Percentiles rank a stretch among this genome's conserved stretches.
These are phyloP conservation scores for Sylvilagus floridanus DNA, from an alignment of 2,797 vertebrate genomes.

Conservation along the genomic window DNA sequence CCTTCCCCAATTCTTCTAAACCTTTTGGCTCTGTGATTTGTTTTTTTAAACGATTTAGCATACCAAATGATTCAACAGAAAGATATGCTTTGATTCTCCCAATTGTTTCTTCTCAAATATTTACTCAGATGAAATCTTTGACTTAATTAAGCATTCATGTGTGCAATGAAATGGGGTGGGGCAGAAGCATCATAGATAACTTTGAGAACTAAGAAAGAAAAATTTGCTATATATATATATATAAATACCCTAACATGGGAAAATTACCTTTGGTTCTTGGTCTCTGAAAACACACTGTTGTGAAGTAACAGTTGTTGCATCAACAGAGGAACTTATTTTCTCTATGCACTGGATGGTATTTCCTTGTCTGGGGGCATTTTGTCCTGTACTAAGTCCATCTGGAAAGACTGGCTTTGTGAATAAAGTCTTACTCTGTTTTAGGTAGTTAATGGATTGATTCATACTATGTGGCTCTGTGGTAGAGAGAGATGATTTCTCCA, in stretches of 20 bases:
- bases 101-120: slow-evolving; percentile 58
- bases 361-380: slow-evolving; percentile 76
- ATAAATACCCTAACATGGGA: slow-evolving; percentile 71
- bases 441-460: slow-evolving; percentile 67
- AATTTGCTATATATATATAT: slow-evolving; percentile 68
- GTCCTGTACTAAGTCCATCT: slow-evolving; percentile 70
- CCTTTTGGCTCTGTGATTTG: slow-evolving; percentile 18
- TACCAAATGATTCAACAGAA: slow-evolving; percentile 71
- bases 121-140: slow-evolving; percentile 58
- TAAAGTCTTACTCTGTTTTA: slow-evolving; percentile 77
- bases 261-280: slow-evolving; percentile 88
- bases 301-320: slow-evolving; percentile 80
- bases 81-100: slow-evolving; percentile 36
- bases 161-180: background rate
- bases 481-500: slow-evolving; percentile 68
- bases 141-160: slow-evolving; percentile 48
- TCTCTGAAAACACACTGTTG: slow-evolving; percentile 82
- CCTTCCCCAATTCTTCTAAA: slow-evolving; percentile 46
- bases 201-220: slow-evolving; percentile 63
- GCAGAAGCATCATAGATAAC: slow-evolving; percentile 50
- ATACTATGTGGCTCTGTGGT: slow-evolving; percentile 68
- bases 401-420: slow-evolving; percentile 65
- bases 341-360: slow-evolving; percentile 68
- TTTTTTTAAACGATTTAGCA: slow-evolving; percentile 58
- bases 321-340: slow-evolving; percentile 74